Evolutionary conservation across 1,140 invertebrate species (phyloP).

Genomic region (Drosophila dunni): DNA sequence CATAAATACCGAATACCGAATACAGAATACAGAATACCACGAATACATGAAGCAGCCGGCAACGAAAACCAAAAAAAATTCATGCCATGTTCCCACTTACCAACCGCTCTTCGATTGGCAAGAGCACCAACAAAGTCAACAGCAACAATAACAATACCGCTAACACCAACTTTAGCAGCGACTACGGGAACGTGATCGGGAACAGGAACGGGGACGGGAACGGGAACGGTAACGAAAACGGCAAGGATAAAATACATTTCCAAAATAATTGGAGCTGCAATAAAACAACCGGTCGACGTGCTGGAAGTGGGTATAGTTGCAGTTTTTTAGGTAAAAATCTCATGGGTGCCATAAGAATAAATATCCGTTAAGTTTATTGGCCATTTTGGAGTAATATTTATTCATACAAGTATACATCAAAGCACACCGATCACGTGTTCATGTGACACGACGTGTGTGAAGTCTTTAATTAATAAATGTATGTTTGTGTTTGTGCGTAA

Average conservation of each 20-base stretch:
- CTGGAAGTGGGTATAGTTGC: conserved; percentile 83
- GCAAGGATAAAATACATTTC: conserved; percentile 83
- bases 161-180: conserved; percentile 35
- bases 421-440: background rate
- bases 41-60: conserved; percentile 58
- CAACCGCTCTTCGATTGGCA: conserved; percentile 79
- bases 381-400: conserved; percentile 15
- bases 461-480: no score
- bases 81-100: conserved; percentile 80
- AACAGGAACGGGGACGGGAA: conserved; percentile 44
- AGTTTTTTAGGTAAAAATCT: conserved; percentile 83
- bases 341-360: conserved; percentile 28
- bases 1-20: conserved; percentile 22
- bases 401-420: background rate
- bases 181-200: conserved; percentile 16
- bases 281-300: conserved; percentile 83
- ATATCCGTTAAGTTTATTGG: conserved; percentile 36
- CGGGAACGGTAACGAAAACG: conserved; percentile 32
- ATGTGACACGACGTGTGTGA: background rate
- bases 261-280: conserved; percentile 84
- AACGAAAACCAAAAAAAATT: conserved; percentile 63
- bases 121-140: conserved; percentile 62
- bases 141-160: conserved; percentile 36
- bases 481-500: background rate
- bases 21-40: conserved; percentile 8